These are phyloP conservation scores for Daboia siamensis DNA, from an alignment of 2,113 vertebrate species.

Conservation along the genomic window DNA sequence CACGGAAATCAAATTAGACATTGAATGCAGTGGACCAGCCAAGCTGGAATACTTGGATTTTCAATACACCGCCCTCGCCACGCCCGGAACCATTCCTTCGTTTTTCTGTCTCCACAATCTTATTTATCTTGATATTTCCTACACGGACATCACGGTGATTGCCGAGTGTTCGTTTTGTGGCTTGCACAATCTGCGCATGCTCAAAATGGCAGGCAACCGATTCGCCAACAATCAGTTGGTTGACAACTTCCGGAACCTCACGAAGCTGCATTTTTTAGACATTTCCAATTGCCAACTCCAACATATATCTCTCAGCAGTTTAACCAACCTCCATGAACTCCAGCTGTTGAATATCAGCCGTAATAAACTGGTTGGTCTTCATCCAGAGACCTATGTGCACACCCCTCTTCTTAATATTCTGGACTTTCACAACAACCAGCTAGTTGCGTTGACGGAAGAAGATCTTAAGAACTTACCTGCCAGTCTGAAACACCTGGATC, in stretches of 20 bases:
- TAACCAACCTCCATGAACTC: constrained; percentile 61
- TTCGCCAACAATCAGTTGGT: constrained; percentile 61
- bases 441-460: constrained; percentile 49
- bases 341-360: constrained; percentile 68
- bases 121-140: constrained; percentile 74
- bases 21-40: constrained; percentile 55
- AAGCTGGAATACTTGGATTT: constrained; percentile 69
- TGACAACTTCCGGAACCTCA: constrained; percentile 64
- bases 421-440: constrained; percentile 69
- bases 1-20: constrained; percentile 35
- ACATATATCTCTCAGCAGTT: constrained; percentile 51
- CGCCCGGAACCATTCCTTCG: constrained; percentile 47
- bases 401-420: constrained; percentile 61
- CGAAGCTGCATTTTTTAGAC: constrained; percentile 66
- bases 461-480: constrained; percentile 54
- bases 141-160: constrained; percentile 57
- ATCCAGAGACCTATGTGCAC: constrained; percentile 34
- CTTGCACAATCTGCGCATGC: constrained; percentile 61
- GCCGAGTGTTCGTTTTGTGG: constrained; percentile 63
- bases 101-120: constrained; percentile 68
- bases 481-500: constrained; percentile 54
- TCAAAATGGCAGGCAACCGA: constrained; percentile 74
- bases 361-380: constrained; percentile 69
- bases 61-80: constrained; percentile 57
- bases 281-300: constrained; percentile 71